These are phyloP conservation scores for Sardinella longiceps DNA, from an alignment of 2,797 vertebrate genomes.

Conservation along the genomic window DNA sequence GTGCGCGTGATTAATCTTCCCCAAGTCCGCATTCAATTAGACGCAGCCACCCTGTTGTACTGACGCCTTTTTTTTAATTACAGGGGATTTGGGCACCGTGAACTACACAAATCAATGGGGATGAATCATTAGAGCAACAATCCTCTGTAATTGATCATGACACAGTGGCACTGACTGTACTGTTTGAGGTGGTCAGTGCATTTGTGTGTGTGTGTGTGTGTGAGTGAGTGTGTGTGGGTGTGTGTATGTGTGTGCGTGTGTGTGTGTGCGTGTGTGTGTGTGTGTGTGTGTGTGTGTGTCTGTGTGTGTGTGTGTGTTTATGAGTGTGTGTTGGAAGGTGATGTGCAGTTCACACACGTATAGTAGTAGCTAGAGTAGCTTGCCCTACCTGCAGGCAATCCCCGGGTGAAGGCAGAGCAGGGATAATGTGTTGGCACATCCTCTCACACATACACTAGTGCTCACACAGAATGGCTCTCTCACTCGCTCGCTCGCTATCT, in stretches of 20 bases:
- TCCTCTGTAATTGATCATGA: background rate
- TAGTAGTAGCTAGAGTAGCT: background rate
- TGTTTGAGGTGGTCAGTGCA: background rate
- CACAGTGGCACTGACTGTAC: background rate
- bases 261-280: background rate
- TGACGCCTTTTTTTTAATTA: constrained; percentile 20
- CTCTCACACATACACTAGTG: background rate
- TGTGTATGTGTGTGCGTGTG: background rate
- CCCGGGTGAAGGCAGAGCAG: background rate
- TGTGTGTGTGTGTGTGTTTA: background rate
- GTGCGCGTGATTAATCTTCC: constrained; percentile 4
- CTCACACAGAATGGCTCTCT: background rate
- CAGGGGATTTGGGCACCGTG: constrained; percentile 8
- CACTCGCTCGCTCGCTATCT: background rate
- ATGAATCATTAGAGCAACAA: constrained; percentile 15
- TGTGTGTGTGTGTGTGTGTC: background rate
- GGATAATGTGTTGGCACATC: constrained; percentile 15
- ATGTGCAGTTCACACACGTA: background rate
- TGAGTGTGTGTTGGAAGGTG: background rate
- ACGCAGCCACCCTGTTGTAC: background rate
- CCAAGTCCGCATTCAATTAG: constrained; percentile 10
- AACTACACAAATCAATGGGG: constrained; percentile 17
- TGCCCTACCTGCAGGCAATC: constrained; percentile 9
- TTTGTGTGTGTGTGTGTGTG: background rate
- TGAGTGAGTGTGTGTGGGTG: background rate